Evolutionary conservation across 2,888 invertebrate species (phyloP), one percentile per base, ranked within the genome.

Genomic region (Laspeyria flexula): DNA sequence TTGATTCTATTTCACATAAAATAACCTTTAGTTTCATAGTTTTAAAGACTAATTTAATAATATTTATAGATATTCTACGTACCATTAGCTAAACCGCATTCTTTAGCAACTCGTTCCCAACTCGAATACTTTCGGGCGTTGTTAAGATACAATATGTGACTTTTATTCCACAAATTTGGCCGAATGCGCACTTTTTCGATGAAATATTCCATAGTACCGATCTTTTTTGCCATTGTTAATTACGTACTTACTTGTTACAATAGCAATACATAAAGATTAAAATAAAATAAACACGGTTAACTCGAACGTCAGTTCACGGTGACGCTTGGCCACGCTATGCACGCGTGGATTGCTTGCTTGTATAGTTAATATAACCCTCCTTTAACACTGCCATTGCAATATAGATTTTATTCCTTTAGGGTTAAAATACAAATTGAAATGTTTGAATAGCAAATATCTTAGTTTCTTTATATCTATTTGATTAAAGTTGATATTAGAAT

Each of bases 161-260:
- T 37, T 9, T 15, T 18, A 30, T 59, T 48, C 59, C 59, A 55
- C 30, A 59, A 48, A 52, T 35, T 57, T 35, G 43, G 50, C 40
- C 1, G 39, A 33, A 25, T 50, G 30, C 16, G 52, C 9, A 47
- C 47, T 31, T 43, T 47, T 10, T 43, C 34, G 6, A 53, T 53
- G 30, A 52, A 52, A 30, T 23, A 43, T 18, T 72, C 53, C 48
- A 64, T 23, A 7, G 40, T 40, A 18, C 18, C 18, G 18, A 18
- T 5, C 18, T 18, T 5, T 5, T 18, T 18, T 5, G 2, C 18
- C 18, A 18, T 18, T 18, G 18, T 18, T 5, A 18, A 18, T 3
- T 18, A 18, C 2, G 2, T 5, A 18, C 18, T 18, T 5, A 18
- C 18, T n/a, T n/a, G n/a, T n/a, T n/a, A n/a, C n/a, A n/a, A n/a